Evolutionary conservation across 2,888 invertebrate genomes (phyloP).

Genomic region (Ypsolopha sequella): DNA sequence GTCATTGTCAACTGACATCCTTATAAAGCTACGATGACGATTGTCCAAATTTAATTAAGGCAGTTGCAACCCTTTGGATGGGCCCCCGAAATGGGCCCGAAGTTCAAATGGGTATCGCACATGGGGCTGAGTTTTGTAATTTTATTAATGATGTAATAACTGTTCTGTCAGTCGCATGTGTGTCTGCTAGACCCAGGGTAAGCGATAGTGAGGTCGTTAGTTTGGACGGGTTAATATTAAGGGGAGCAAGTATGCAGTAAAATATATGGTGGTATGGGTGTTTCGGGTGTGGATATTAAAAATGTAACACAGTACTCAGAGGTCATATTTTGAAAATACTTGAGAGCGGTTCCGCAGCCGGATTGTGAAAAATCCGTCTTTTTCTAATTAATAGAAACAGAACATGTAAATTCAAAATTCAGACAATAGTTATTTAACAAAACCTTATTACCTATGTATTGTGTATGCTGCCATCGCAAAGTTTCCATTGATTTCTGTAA

Average conservation of each 20-base stretch:
- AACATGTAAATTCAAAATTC: no score
- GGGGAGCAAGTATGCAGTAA: conserved; percentile 55
- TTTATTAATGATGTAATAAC: conserved; percentile 72
- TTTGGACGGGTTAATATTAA: conserved; percentile 63
- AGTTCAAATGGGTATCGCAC: conserved; percentile 42
- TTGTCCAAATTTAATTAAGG: conserved; percentile 66
- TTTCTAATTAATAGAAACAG: no score
- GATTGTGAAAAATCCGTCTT: no score
- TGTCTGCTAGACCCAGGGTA: conserved; percentile 51
- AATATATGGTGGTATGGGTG: conserved; percentile 22
- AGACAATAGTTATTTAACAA: no score
- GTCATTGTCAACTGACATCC: conserved; percentile 49
- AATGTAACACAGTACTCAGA: conserved; percentile 5
- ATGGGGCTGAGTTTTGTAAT: conserved; percentile 67
- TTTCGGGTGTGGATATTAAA: conserved; percentile 23
- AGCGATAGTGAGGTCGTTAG: conserved; percentile 68
- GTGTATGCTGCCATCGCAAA: no score
- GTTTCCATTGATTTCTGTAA: neutral
- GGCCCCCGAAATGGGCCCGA: conserved; percentile 39
- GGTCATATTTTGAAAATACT: no score
- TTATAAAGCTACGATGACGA: conserved; percentile 48
- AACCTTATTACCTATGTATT: no score
- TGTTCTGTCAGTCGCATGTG: conserved; percentile 67
- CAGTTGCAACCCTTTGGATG: conserved; percentile 36
- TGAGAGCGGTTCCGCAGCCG: no score